phyloP scores from a whole-genome alignment of 2,113 vertebrate genomes.

The Cariama cristata region DNA sequence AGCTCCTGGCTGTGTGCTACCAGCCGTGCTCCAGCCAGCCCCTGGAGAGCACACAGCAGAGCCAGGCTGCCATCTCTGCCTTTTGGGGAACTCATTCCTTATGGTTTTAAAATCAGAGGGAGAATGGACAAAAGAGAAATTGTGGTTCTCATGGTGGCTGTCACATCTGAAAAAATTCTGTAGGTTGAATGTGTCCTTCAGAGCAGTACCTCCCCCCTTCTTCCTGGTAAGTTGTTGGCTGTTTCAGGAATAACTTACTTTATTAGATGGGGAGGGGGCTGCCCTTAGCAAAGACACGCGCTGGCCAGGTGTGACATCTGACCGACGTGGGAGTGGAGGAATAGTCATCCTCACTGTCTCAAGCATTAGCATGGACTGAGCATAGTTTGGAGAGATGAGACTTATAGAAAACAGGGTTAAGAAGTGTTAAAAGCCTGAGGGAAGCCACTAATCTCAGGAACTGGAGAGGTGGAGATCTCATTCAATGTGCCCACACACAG shows the following conservation, averaged over 20 bases:
- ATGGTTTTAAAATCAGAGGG: not conserved
- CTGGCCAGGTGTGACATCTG: not conserved
- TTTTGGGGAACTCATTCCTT: not conserved
- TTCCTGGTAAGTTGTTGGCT: not conserved
- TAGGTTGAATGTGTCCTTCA: not conserved
- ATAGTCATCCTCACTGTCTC: not conserved
- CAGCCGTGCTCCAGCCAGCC: not conserved
- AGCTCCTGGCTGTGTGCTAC: not conserved
- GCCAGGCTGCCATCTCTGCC: rapidly evolving
- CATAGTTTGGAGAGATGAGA: not conserved
- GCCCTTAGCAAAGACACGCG: not conserved
- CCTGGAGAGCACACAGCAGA: not conserved
- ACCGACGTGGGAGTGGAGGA: rapidly evolving
- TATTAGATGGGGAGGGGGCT: not conserved
- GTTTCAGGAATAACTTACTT: not conserved
- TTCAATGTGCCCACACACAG: not conserved
- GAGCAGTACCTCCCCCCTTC: not conserved
- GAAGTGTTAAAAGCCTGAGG: not conserved
- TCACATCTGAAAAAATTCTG: not conserved
- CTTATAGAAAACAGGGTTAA: not conserved
- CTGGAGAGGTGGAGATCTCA: not conserved
- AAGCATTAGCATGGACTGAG: not conserved
- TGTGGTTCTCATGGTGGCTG: not conserved
- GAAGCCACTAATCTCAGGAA: not conserved
- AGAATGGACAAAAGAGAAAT: not conserved